These are phyloP conservation scores for Diacarnus erythraeanus DNA, from an alignment of 37 sponge, comb jelly and placozoan genomes.

Conservation along the genomic window DNA sequence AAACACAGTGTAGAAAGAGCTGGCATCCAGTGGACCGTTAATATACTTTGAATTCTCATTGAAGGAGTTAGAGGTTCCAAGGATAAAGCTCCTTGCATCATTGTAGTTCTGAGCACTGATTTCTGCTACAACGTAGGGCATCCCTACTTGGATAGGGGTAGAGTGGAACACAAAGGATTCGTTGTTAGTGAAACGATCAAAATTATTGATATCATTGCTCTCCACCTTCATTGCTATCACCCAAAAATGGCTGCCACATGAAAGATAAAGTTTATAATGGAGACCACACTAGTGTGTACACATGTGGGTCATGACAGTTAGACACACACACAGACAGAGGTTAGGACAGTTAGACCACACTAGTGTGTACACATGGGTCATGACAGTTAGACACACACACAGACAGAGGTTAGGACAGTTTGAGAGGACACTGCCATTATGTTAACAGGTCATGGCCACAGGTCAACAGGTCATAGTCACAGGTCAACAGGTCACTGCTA, in stretches of 20 bases:
- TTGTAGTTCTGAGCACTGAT: neutral
- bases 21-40: conserved; percentile 19
- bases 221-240: conserved; percentile 18
- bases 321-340: too few species aligned
- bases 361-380: too few species aligned
- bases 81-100: neutral
- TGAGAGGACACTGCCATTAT: too few species aligned
- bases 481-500: too few species aligned
- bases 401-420: too few species aligned
- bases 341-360: too few species aligned
- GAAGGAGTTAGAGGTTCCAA: conserved; percentile 5
- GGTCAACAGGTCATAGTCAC: too few species aligned
- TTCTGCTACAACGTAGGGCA: conserved; percentile 46
- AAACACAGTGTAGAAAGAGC: conserved; percentile 10
- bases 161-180: conserved; percentile 22
- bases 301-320: too few species aligned
- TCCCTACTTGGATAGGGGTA: neutral
- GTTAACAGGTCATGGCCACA: too few species aligned
- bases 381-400: too few species aligned
- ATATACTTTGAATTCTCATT: conserved; percentile 1
- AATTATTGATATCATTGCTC: neutral
- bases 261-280: neutral
- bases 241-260: conserved; percentile 28
- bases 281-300: too few species aligned
- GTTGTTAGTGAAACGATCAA: conserved; percentile 1